Base-by-base conservation (phyloP, 2,113 vertebrate species). In the Machaerirhynchus nigripectus region DNA sequence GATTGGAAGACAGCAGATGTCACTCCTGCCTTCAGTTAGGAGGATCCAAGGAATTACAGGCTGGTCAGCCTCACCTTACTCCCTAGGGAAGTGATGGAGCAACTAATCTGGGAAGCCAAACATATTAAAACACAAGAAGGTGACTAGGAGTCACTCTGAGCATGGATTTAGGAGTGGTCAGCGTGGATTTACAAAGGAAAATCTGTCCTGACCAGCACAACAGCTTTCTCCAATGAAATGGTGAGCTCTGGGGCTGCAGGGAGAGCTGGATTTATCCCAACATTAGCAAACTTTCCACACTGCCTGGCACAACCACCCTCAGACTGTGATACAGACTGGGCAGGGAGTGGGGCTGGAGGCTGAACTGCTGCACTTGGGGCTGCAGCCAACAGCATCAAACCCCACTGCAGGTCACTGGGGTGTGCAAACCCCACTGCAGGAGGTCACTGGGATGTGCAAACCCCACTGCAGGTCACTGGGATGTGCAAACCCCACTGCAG, bases 131-230 rank as follows among this genome's bases (percentile, higher is more conserved):
- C 26, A 63, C 17, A 74, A 78, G 12, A 65, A 60, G 69, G 42
- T 10, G 52, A 74, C n/a, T 69, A 64, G 37, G 60, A 92, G 26
- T 47, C 35, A 64, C 50, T 42, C 44, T 47, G 56, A 70, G 35
- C n/a, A 28, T 19, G 33, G 47, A 69, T 61, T 87, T 78, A 61
- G 39, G 47, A 78, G 23, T 2, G 60, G 49, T 7, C 69, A 90
- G 69, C 3, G 3, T 3, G 30, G 59, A 47, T 44, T 69, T 42
- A 52, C 27, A 28, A 23, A 56, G 59, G 27, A n/a, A 73, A 81
- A 77, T 20, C 46, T 9, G 0, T 39, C 23, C 85, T 76, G 35
- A 50, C 3, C 57, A 50, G 14, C 13, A 35, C 0, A 0, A 42
- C 4, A 40, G 40, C 42, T 46, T 49, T 39, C 67, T 31, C 31